A percentile compares a stretch with the other conserved stretches of the same genome.
Evolutionary conservation across 2,797 vertebrate species (phyloP).

Genomic region (Petrocephalus sullivani): DNA sequence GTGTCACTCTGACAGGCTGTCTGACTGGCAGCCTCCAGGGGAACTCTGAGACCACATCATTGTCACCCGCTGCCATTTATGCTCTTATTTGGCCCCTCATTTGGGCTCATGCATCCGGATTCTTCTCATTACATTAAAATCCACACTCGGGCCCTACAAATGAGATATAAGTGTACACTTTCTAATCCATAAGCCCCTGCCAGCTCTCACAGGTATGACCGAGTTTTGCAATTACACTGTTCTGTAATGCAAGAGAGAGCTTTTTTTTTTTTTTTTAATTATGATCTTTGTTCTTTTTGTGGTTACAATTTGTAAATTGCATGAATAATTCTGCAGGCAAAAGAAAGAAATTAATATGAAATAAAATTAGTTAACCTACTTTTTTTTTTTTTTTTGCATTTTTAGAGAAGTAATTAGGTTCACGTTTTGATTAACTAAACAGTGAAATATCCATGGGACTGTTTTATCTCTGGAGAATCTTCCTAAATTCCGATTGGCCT

Average conservation of each 20-base stretch:
- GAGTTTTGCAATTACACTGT: background rate
- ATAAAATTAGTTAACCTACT: constrained; percentile 9
- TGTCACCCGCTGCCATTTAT: background rate
- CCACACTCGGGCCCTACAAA: background rate
- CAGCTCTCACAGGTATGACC: background rate
- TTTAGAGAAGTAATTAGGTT: background rate
- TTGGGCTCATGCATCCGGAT: background rate
- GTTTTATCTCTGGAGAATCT: background rate
- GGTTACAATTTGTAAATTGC: background rate
- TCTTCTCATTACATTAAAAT: background rate
- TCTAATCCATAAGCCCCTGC: background rate
- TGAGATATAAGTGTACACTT: background rate
- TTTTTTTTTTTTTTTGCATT: background rate
- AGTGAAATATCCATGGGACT: background rate
- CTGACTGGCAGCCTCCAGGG: background rate
- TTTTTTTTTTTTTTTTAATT: background rate
- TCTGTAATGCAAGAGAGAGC: background rate
- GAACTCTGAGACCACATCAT: background rate
- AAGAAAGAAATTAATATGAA: background rate
- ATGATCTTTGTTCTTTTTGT: background rate
- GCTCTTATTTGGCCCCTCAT: background rate
- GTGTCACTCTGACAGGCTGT: background rate
- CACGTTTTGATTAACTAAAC: background rate
- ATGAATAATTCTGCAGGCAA: background rate
- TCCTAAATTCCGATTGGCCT: background rate